phyloP scores from a whole-genome alignment of 1,140 invertebrate species.

The Drusus annulatus region DNA sequence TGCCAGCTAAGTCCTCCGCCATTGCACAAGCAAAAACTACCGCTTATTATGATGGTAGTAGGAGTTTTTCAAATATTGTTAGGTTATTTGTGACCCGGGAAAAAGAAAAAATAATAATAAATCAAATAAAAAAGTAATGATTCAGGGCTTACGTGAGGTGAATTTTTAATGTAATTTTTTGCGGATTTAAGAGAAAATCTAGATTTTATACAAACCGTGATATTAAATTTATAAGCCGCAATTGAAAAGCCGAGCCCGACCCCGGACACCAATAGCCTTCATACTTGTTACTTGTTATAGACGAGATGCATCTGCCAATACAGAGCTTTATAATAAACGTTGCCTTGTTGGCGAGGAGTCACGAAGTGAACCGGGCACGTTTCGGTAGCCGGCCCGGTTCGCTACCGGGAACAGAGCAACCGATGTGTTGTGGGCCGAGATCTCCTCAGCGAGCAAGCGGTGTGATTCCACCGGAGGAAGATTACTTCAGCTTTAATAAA shows the following conservation, averaged over 20 bases:
- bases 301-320: constrained; percentile 49
- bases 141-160: no score
- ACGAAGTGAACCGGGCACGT: constrained; percentile 47
- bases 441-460: background rate
- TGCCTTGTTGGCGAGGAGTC: constrained; percentile 29
- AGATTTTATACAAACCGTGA: no score
- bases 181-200: no score
- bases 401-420: background rate
- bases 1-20: no score
- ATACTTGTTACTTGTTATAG: constrained; percentile 30
- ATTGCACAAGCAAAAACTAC: no score
- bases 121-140: no score
- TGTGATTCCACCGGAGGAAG: background rate
- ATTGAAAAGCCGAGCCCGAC: background rate
- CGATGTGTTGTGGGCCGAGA: background rate
- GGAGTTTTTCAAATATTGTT: no score
- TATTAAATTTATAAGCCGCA: background rate
- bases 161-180: no score
- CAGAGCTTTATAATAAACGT: constrained; percentile 31
- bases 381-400: constrained; percentile 44
- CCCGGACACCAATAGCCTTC: constrained; percentile 20
- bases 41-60: no score
- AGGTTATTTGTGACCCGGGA: no score
- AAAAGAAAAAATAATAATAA: no score
- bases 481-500: background rate